Percentiles rank a stretch among this genome's conserved stretches.
Evolutionary conservation across 2,888 invertebrate species (phyloP).

Genomic region (Callinectes sapidus): DNA sequence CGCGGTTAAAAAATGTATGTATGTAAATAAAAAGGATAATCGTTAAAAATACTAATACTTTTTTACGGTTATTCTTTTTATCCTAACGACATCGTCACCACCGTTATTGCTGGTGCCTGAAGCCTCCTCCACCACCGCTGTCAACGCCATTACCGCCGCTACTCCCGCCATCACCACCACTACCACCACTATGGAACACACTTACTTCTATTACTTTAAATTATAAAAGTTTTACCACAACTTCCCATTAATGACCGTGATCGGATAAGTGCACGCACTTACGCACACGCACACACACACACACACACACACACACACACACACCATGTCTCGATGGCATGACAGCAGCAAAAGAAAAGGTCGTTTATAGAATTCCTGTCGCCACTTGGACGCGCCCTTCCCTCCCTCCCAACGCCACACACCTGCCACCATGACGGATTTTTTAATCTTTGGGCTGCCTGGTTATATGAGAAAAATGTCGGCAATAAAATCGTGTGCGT

Average conservation of each 20-base stretch:
- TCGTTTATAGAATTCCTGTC: constrained; percentile 21
- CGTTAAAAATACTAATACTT: not conserved
- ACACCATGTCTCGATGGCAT: not conserved
- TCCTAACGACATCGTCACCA: too few species aligned
- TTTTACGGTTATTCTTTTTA: not conserved
- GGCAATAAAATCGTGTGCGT: not conserved
- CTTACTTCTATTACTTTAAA: not conserved
- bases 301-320: not conserved
- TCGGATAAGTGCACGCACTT: not conserved
- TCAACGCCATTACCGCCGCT: too few species aligned
- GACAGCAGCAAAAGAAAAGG: not conserved
- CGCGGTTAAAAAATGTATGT: too few species aligned
- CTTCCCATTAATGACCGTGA: not conserved
- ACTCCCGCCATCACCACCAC: not conserved
- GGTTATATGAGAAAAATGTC: not conserved
- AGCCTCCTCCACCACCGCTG: not conserved
- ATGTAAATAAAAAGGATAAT: not conserved
- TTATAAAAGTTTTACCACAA: not conserved
- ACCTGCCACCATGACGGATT: not conserved
- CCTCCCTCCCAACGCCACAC: not conserved
- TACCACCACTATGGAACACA: not conserved
- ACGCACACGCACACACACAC: not conserved
- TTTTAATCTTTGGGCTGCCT: not conserved
- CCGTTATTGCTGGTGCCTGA: not conserved
- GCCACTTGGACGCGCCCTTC: not conserved